Evolutionary conservation across 1,140 invertebrate species (phyloP).

Genomic region (Hyles vespertilio): DNA sequence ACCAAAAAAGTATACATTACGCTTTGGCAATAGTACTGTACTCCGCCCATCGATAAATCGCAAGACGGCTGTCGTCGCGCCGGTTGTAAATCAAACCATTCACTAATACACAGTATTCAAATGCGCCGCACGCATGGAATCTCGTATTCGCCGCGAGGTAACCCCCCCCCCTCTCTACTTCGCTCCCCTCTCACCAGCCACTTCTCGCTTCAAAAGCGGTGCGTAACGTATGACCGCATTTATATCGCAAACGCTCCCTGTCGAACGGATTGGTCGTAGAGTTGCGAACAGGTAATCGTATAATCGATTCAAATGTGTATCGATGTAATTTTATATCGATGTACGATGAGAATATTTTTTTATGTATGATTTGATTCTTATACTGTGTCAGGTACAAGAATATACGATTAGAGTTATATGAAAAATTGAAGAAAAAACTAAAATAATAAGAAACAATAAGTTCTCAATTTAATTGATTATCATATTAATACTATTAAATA

Average conservation of each 20-base stretch:
- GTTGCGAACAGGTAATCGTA: background rate
- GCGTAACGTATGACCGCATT: constrained; percentile 38
- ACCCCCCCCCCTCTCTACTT: constrained; percentile 8
- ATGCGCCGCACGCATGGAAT: constrained; percentile 24
- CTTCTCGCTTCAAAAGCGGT: constrained; percentile 26
- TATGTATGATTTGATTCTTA: background rate
- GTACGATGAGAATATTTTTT: background rate
- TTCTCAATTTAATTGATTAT: too few relatives aligned
- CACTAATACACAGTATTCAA: constrained; percentile 45
- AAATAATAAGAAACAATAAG: too few relatives aligned
- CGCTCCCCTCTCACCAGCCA: constrained; percentile 5
- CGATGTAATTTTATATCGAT: background rate
- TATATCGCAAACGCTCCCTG: constrained; percentile 21
- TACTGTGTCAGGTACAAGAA: background rate
- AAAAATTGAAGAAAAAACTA: too few relatives aligned
- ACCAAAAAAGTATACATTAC: background rate
- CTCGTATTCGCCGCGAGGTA: constrained; percentile 12
- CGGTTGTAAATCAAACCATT: constrained; percentile 40
- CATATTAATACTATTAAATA: too few relatives aligned
- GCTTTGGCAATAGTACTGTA: background rate
- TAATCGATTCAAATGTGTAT: too few relatives aligned
- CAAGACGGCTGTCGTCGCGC: constrained; percentile 27
- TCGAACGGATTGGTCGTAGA: background rate
- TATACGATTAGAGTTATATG: too few relatives aligned
- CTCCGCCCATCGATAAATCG: constrained; percentile 23